Percentiles rank a stretch among this genome's conserved stretches.
Conservation (phyloP, 2,888 invertebrate species). For the Hemithea aestivaria region DNA sequence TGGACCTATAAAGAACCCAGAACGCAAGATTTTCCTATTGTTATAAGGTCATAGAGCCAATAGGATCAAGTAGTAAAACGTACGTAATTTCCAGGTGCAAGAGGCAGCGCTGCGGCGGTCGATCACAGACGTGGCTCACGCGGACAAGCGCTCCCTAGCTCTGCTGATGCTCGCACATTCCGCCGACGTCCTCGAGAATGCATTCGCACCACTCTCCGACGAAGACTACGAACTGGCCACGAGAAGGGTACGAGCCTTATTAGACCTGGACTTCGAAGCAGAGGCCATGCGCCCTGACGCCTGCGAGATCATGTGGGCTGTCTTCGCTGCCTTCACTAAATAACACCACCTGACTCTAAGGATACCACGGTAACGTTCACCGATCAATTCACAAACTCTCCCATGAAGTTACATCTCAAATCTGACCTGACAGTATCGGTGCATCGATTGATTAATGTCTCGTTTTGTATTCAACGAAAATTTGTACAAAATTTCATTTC, state of each 20-base stretch:
- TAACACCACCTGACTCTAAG: slow-evolving; percentile 72
- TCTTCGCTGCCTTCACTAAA: slow-evolving; percentile 98
- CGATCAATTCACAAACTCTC: slow-evolving; percentile 30
- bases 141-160: slow-evolving; percentile 96
- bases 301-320: slow-evolving; percentile 98
- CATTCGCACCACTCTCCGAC: slow-evolving; percentile 97
- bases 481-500: slow-evolving; percentile 21
- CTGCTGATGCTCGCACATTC: slow-evolving; percentile 97
- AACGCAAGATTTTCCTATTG: too few species aligned
- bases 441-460: too few species aligned
- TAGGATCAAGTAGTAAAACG: too few species aligned
- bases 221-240: slow-evolving; percentile 99
- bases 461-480: too few species aligned
- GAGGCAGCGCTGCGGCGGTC: slow-evolving; percentile 97
- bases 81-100: too few species aligned
- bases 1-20: too few species aligned
- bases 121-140: slow-evolving; percentile 98
- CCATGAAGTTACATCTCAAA: slow-evolving; percentile 27
- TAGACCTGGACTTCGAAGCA: slow-evolving; percentile 98
- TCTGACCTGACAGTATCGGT: too few species aligned
- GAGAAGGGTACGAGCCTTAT: slow-evolving; percentile 95
- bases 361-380: slow-evolving; percentile 31
- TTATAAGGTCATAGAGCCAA: too few species aligned
- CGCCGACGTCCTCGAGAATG: slow-evolving; percentile 99
- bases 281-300: slow-evolving; percentile 95